phyloP scores from a whole-genome alignment of 2,888 invertebrate genomes.

The Dorcus hopei region DNA sequence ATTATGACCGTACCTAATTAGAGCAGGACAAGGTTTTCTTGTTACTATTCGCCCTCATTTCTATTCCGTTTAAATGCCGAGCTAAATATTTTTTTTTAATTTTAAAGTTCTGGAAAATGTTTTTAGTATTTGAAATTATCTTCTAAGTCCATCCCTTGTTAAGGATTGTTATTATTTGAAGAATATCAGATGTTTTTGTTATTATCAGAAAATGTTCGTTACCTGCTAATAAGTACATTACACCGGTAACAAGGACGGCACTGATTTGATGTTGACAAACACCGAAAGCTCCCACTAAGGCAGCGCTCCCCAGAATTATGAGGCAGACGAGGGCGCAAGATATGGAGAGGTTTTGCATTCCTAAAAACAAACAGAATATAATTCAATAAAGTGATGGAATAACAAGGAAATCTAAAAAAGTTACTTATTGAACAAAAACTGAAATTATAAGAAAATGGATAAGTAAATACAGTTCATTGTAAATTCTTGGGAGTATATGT shows the following conservation, averaged over 20 bases:
- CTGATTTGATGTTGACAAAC: slow-evolving; percentile 89
- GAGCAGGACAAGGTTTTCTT: too few relatives aligned
- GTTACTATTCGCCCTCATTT: too few relatives aligned
- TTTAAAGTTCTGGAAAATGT: too few relatives aligned
- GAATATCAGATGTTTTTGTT: neutral
- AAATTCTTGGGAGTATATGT: too few relatives aligned
- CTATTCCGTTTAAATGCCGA: too few relatives aligned
- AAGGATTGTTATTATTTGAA: neutral
- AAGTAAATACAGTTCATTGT: neutral
- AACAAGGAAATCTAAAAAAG: neutral
- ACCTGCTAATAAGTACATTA: slow-evolving; percentile 92
- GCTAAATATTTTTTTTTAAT: too few relatives aligned
- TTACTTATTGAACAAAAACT: neutral
- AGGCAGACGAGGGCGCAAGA: slow-evolving; percentile 91
- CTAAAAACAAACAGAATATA: slow-evolving; percentile 50
- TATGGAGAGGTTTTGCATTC: slow-evolving; percentile 94
- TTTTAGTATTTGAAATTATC: too few relatives aligned
- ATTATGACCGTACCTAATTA: too few relatives aligned
- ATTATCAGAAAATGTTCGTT: slow-evolving; percentile 25
- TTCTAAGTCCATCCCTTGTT: too few relatives aligned
- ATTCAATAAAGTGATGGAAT: neutral
- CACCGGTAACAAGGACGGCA: slow-evolving; percentile 89
- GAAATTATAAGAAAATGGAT: neutral
- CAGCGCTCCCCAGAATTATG: slow-evolving; percentile 83
- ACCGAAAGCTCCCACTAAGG: slow-evolving; percentile 84